Evolutionary conservation across 1,140 invertebrate species (phyloP), one percentile per base, ranked within the genome.

Genomic region (Formica exsecta): DNA sequence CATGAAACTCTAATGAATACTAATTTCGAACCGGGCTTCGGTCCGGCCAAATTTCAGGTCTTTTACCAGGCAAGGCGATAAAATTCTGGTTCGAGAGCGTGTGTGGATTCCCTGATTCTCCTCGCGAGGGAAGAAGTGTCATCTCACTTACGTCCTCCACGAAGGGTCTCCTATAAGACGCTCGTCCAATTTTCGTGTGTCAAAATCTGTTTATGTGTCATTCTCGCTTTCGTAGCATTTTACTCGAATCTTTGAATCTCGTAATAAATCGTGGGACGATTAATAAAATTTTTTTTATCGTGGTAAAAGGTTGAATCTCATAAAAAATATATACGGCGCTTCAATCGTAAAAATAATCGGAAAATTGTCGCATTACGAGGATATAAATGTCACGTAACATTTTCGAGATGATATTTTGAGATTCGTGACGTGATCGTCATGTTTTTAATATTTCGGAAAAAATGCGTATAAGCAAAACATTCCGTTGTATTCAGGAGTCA

Each of bases 1-100:
- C 92, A 86, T 89, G 88, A 87, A 89, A 90, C 90, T 91, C 93
- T 92, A 94, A 94, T 94, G 92, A 94, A 94, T 92, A 94, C 91
- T 93, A 92, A 93, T 92, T 94, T 93, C 86, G 74, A 91, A 87
- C 84, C 87, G 83, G 71, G 48, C 41, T 83, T 54, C 48, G 16
- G 22, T 57, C 83, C 89, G 79, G 62, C 70, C 68, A 90, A 90
- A 88, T 91, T 92, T 74, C 88, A 73, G 87, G 25, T 54, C 70
- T 84, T 80, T 85, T 85, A 44, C 54, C 71, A 11, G 38, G 32
- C 38, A 13, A 73, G 68, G 22, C 29, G 85, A 79, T 65, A 59
- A 74, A 85, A 85, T 13, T 81, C 32, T 11, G 19, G 48, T 77
- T 68, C 13, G 62, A 41, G 19, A 54, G 73, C 74, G 51, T 74